Percentiles rank a stretch among this genome's conserved stretches.
phyloP scores from a whole-genome alignment of 2,888 invertebrate genomes.

The Glyphotaelius pellucidus region DNA sequence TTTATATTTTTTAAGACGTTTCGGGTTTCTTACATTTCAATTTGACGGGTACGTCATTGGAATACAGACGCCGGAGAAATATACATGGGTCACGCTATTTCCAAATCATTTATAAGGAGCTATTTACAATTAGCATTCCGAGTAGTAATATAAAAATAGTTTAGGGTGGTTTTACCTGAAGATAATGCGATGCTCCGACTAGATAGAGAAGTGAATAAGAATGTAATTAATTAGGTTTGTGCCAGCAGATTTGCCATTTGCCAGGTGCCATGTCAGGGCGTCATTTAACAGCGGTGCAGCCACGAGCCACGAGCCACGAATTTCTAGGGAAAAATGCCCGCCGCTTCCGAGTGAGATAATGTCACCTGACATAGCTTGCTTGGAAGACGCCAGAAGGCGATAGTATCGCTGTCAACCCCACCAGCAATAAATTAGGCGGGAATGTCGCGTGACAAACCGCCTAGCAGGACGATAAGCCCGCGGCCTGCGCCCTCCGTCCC shows the following conservation, averaged over 20 bases:
- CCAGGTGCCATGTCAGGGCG: not conserved
- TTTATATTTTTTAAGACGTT: not conserved
- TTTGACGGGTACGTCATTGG: not conserved
- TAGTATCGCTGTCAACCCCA: constrained; percentile 62
- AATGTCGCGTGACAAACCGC: constrained; percentile 64
- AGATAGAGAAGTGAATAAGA: not conserved
- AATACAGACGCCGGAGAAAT: not conserved
- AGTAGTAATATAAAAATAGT: not conserved
- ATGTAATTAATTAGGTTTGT: constrained; percentile 6
- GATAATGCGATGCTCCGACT: not conserved
- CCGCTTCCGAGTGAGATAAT: constrained; percentile 60
- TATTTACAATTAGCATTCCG: not conserved
- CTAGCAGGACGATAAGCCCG: constrained; percentile 59
- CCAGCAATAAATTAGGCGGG: constrained; percentile 64
- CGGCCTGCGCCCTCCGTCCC: constrained; percentile 5
- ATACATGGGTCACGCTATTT: not conserved
- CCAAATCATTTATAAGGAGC: not conserved
- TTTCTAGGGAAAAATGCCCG: constrained; percentile 54
- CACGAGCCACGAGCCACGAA: constrained; percentile 53
- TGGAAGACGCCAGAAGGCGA: constrained; percentile 60
- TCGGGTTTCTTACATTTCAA: not conserved
- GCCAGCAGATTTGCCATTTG: constrained; percentile 19
- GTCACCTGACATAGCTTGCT: constrained; percentile 59
- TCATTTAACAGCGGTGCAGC: constrained; percentile 43
- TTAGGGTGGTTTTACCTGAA: not conserved